Percentiles rank a stretch among this genome's conserved stretches.
phyloP scores from a whole-genome alignment of 92 coral and sea anemone species.

The Nematostella vectensis region DNA sequence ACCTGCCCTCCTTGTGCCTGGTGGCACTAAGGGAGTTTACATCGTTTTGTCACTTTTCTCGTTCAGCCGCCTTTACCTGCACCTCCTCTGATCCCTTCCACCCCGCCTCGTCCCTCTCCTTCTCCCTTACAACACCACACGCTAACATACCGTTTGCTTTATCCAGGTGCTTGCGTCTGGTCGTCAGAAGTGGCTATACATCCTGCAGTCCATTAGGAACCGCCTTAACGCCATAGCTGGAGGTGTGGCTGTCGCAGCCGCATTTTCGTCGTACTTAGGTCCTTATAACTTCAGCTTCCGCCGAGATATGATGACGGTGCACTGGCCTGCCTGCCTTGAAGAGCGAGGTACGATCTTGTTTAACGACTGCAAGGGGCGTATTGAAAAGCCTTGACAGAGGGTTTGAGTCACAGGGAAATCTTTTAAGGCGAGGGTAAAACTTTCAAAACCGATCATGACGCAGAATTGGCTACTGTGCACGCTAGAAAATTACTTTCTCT shows the following conservation, averaged over 20 bases:
- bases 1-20: background rate
- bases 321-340: constrained; percentile 89
- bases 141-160: too few relatives aligned
- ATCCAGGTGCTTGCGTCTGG: constrained; percentile 83
- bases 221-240: constrained; percentile 89
- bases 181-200: constrained; percentile 84
- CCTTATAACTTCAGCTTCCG: constrained; percentile 91
- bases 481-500: too few relatives aligned
- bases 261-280: constrained; percentile 93
- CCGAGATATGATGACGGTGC: constrained; percentile 80
- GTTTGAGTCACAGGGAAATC: too few relatives aligned
- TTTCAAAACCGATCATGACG: too few relatives aligned
- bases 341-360: constrained; percentile 77
- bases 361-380: too few relatives aligned
- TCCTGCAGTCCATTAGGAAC: constrained; percentile 69
- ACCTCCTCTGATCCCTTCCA: too few relatives aligned
- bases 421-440: too few relatives aligned
- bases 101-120: too few relatives aligned
- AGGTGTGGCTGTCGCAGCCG: constrained; percentile 94
- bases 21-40: background rate
- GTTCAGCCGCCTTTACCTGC: too few relatives aligned
- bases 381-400: too few relatives aligned
- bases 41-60: background rate
- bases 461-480: too few relatives aligned
- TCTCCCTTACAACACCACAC: too few relatives aligned